Conservation (phyloP, 1,140 invertebrate species). For the Habropoda laboriosa region DNA sequence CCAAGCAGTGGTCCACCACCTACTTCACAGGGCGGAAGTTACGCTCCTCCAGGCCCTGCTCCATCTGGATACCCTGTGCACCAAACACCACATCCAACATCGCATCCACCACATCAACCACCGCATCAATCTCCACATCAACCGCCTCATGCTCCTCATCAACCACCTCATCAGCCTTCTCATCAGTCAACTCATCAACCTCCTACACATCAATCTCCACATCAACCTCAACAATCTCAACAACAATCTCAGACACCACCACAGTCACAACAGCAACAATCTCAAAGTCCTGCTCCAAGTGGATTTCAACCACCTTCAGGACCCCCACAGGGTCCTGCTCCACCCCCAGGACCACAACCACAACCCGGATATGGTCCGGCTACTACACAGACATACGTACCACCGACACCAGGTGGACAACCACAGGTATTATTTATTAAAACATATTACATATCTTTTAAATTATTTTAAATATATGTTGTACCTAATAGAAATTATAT, state of each 20-base stretch:
- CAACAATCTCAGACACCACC: conserved; percentile 75
- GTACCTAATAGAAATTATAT: background rate
- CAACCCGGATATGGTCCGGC: conserved; percentile 76
- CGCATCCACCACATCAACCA: conserved; percentile 65
- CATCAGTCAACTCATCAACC: conserved; percentile 67
- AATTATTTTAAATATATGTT: background rate
- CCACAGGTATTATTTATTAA: conserved; percentile 65
- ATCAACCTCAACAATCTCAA: conserved; percentile 71
- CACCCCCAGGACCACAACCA: conserved; percentile 74
- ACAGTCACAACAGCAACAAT: conserved; percentile 75
- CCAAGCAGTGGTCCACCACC: conserved; percentile 75
- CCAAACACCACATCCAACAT: conserved; percentile 68
- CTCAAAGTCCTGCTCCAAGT: conserved; percentile 77
- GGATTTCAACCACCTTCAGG: conserved; percentile 79
- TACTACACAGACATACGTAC: conserved; percentile 79
- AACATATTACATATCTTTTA: background rate
- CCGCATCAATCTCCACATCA: conserved; percentile 71
- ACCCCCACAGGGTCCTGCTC: conserved; percentile 76
- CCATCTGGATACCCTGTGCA: conserved; percentile 76
- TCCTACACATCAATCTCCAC: conserved; percentile 66
- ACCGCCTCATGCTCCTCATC: conserved; percentile 61
- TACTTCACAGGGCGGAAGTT: conserved; percentile 74
- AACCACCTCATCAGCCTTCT: conserved; percentile 61
- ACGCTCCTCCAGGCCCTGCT: conserved; percentile 70
- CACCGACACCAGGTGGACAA: conserved; percentile 76